Base-by-base conservation (phyloP, 1,140 invertebrate genomes). In the Ditylenchus dipsaci region DNA sequence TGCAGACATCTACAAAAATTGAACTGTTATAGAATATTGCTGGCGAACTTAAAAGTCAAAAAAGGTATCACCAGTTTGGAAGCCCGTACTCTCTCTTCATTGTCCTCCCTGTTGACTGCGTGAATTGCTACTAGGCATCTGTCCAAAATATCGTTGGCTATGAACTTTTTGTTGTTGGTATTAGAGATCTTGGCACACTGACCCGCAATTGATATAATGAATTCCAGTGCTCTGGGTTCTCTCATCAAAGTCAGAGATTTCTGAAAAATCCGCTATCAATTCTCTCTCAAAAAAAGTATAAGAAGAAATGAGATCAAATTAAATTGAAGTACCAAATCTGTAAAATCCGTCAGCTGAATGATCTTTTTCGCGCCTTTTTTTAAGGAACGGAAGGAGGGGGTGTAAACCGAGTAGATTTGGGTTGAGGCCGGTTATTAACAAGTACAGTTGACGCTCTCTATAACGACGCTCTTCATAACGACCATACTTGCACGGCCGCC, bases 141-240 rank as follows among this genome's bases (percentile, higher is more conserved):
- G 19, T 61, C 59, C 29, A 61, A 45, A 45, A 61, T 61, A n/a
- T 45, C 59, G 19, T 45, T 45, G 15, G 59, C 59, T 23, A 61
- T 45, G 8, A 21, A 27, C 59, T 61, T 61, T 45, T 61, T 61
- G 19, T 33, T 29, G 27, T 61, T 53, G 23, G n/a, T 26, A 61
- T 61, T 61, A 21, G n/a, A n/a, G 29, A 61, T 61, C 17, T 61
- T n/a, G 17, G 59, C 27, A 27, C 59, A 61, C 27, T 61, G 59
- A 3, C 38, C 3, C 1, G 29, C 59, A 8, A 29, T 33, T 7
- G 42, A 30, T 8, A 61, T 15, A 21, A 61, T 33, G 29, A 61
- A 38, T 15, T 61, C 59, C 3, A 61, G 19, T 7, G 59, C 59
- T 61, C 59, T 19, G 1, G 27, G 29, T 30, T 61, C 38, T 15